Evolutionary conservation across 2,888 invertebrate species (phyloP), one percentile per base, ranked within the genome.

Genomic region (Cryptocephalus moraei): DNA sequence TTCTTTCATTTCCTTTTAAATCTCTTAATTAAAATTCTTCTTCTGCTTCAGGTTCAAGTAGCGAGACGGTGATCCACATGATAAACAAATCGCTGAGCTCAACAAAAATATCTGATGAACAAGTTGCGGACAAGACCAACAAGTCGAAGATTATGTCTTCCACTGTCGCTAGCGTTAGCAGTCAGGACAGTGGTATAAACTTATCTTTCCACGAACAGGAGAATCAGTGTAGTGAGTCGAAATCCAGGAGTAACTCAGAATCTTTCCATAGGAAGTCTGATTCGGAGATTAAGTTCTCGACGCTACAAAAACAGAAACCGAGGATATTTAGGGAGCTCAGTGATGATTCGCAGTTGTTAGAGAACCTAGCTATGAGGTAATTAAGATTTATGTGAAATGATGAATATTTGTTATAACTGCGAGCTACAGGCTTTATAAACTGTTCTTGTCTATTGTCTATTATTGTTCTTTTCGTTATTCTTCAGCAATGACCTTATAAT

Each of bases 151-250:
- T 80, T 49, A 76, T 80, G 58, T 74, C 75, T 31, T 80, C 81
- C 50, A 78, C 81, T 57, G 81, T 82, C 44, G 80, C 80, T 49
- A 82, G 83, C 46, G 77, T 82, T 44, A 84, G 85, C 60, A 85
- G 84, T 6, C 85, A 85, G 65, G 86, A 86, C 63, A 86, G 85
- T 58, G 86, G 86, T 1, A 86, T 86, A 47, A 86, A 86, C 62
- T 72, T 86, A 69, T 79, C 81, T 9, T 84, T 84, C 66, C 79
- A 81, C 43, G 85, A 86, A 56, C 77, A 77, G 9, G 84, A 84
- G 42, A 53, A 53, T 11, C 50, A 47, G 9, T 58, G 57, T 41
- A 55, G 56, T 33, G 64, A 64, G 41, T 53, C 54, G 12, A 67
- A 67, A 47, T 56, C 60, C 12, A 59, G 68, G 32, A 68, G 69